phyloP scores from a whole-genome alignment of 2,797 vertebrate genomes.

The Cynodonichthys magdalenae region DNA sequence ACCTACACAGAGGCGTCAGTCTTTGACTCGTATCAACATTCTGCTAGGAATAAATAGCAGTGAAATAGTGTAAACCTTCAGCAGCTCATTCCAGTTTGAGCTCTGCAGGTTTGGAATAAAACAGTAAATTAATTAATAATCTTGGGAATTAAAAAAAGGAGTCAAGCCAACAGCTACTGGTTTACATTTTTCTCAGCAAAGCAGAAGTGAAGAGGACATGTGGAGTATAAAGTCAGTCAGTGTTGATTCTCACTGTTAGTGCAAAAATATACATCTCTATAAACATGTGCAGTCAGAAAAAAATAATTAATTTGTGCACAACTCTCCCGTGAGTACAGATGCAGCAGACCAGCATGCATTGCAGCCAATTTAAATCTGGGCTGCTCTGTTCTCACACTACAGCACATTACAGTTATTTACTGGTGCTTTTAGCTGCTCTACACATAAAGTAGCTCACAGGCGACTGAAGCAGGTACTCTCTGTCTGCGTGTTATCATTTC shows the following conservation, averaged over 20 bases:
- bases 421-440: conserved; percentile 12
- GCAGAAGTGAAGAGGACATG: conserved; percentile 13
- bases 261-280: not conserved
- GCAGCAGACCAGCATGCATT: conserved; percentile 18
- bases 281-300: not conserved
- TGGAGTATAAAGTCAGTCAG: not conserved
- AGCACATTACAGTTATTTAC: not conserved
- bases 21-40: conserved; percentile 21
- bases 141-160: conserved; percentile 21
- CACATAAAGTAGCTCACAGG: not conserved
- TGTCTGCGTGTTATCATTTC: conserved; percentile 17
- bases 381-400: not conserved
- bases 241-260: no score
- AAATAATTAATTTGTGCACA: conserved; percentile 5
- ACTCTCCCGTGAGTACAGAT: conserved; percentile 13
- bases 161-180: conserved; percentile 11
- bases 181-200: conserved; percentile 26
- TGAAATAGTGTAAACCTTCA: conserved; percentile 1
- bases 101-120: conserved; percentile 10
- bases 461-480: not conserved
- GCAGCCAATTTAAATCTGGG: conserved; percentile 20
- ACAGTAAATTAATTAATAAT: conserved; percentile 4
- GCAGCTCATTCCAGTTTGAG: conserved; percentile 4
- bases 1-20: conserved; percentile 21
- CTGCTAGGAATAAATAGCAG: conserved; percentile 18